phyloP scores from a whole-genome alignment of 1,140 invertebrate genomes.

The Lepidurus arcticus region DNA sequence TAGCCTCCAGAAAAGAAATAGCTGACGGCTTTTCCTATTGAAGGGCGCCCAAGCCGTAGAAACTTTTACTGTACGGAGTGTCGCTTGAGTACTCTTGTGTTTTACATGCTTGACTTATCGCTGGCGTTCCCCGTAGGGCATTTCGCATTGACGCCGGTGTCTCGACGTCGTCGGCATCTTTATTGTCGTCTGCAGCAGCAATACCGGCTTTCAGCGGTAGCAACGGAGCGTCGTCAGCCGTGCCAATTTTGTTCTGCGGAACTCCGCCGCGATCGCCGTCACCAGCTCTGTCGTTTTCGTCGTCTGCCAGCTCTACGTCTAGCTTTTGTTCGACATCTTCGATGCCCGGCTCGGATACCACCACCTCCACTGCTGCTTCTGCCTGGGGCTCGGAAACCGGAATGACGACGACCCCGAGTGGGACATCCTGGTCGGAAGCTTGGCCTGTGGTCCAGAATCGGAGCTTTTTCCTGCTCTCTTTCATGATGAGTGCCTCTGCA shows the following conservation, averaged over 20 bases:
- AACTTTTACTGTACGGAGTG: neutral
- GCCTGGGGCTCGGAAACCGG: neutral
- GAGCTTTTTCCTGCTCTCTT: neutral
- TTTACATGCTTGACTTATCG: neutral
- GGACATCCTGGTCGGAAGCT: neutral
- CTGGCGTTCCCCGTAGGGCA: neutral
- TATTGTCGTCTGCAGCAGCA: neutral
- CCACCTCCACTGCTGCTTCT: neutral
- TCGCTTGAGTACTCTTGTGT: neutral
- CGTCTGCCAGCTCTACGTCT: neutral
- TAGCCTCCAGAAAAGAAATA: neutral
- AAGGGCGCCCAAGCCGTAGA: neutral
- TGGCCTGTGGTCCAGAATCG: slow-evolving; percentile 8
- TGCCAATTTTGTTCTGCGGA: neutral
- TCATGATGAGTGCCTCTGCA: slow-evolving; percentile 24
- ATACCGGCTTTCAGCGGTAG: neutral
- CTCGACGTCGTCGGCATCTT: neutral
- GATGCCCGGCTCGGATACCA: neutral
- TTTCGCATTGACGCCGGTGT: slow-evolving; percentile 9
- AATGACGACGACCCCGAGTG: neutral
- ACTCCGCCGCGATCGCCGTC: slow-evolving; percentile 10
- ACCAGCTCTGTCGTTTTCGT: neutral
- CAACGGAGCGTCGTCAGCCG: neutral
- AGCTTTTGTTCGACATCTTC: too few species aligned
- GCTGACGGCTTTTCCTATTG: neutral